Percentiles rank a stretch among this genome's conserved stretches.
phyloP scores from a whole-genome alignment of 2,797 vertebrate species.

The Crax fasciolata region DNA sequence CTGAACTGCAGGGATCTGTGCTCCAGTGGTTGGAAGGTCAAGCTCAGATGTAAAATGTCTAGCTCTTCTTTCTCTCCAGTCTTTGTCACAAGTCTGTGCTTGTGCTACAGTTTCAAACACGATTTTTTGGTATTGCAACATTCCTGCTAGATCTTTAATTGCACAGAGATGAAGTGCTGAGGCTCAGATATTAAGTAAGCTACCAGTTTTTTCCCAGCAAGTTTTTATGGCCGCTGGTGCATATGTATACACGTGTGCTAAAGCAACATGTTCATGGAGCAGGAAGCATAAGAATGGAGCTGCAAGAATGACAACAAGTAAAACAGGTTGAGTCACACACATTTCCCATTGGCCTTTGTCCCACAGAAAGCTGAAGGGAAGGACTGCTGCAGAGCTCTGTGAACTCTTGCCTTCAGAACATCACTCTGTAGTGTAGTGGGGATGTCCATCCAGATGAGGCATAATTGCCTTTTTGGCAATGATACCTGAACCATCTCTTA shows the following conservation, averaged over 20 bases:
- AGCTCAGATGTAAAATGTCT: not conserved
- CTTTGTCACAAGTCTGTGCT: slow-evolving; percentile 3
- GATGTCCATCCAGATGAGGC: not conserved
- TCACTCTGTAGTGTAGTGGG: not conserved
- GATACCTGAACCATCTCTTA: not conserved
- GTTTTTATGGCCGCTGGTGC: not conserved
- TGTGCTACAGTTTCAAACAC: slow-evolving; percentile 4
- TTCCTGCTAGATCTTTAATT: not conserved
- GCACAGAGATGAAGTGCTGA: slow-evolving; percentile 5
- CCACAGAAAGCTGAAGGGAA: not conserved
- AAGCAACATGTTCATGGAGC: not conserved
- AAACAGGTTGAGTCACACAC: slow-evolving; percentile 11
- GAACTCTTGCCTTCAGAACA: not conserved
- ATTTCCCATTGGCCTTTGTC: not conserved
- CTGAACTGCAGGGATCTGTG: not conserved
- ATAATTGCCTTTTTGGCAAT: not conserved
- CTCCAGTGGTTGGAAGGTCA: not conserved
- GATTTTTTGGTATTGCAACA: not conserved
- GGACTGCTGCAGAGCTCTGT: not conserved
- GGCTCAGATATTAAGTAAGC: slow-evolving; percentile 22
- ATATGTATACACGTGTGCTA: not conserved
- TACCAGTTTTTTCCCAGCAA: not conserved
- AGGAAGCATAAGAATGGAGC: not conserved
- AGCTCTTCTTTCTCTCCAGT: not conserved
- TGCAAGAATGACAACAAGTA: not conserved